These are phyloP conservation scores for Ligdia adustata DNA, from an alignment of 2,888 invertebrate species.

Conservation along the genomic window DNA sequence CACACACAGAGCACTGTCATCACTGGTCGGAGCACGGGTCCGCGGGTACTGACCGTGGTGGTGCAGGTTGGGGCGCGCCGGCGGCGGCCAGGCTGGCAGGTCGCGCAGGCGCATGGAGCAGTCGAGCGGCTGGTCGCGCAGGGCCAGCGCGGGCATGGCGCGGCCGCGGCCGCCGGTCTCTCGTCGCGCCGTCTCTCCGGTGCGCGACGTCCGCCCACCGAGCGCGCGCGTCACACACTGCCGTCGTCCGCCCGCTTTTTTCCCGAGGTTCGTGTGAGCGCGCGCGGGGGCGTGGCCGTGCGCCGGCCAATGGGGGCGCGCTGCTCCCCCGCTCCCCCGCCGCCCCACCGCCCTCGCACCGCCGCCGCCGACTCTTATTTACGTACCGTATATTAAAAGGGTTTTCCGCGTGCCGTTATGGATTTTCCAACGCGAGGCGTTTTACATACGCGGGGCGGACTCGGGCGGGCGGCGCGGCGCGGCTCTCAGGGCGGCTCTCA, in stretches of 20 bases:
- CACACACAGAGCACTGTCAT: conserved; percentile 16
- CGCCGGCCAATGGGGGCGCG: conserved; percentile 62
- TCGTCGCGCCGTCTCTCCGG: conserved; percentile 72
- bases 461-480: conserved; percentile 19
- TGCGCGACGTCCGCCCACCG: conserved; percentile 68
- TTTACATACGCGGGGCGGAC: conserved; percentile 64
- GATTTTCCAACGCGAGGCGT: conserved; percentile 72
- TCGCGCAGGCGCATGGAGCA: conserved; percentile 87
- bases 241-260: conserved; percentile 71
- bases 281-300: conserved; percentile 73
- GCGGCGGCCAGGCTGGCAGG: conserved; percentile 66
- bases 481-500: conserved; percentile 12
- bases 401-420: conserved; percentile 83
- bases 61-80: conserved; percentile 41
- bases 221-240: conserved; percentile 77
- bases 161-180: conserved; percentile 83
- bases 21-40: conserved; percentile 25
- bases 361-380: conserved; percentile 64
- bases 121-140: conserved; percentile 87
- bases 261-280: conserved; percentile 65
- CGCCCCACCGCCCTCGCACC: conserved; percentile 44
- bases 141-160: conserved; percentile 87
- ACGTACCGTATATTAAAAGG: conserved; percentile 84
- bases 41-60: conserved; percentile 66
- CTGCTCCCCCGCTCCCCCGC: conserved; percentile 41